Evolutionary conservation across 2,113 vertebrate species (phyloP).

Genomic region (Cnemophilus loriae): DNA sequence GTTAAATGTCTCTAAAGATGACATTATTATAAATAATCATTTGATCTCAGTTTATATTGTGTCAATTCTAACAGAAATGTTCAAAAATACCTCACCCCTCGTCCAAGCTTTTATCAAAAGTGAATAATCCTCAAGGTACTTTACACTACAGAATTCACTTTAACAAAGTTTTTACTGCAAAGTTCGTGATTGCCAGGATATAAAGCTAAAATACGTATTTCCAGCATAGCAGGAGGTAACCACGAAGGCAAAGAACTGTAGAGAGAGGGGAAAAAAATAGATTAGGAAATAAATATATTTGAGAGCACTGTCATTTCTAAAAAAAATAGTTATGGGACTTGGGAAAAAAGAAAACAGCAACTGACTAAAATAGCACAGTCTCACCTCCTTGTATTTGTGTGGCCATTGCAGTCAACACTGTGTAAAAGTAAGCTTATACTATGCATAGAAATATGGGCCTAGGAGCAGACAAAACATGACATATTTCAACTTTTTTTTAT

Average conservation of each 20-base stretch:
- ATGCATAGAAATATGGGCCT: background rate
- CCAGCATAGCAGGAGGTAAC: constrained; percentile 86
- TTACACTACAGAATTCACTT: constrained; percentile 32
- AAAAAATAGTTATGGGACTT: background rate
- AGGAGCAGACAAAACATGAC: background rate
- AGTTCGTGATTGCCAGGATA: constrained; percentile 79
- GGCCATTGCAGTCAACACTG: background rate
- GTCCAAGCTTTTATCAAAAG: constrained; percentile 7
- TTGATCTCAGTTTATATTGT: background rate
- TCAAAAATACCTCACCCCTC: background rate
- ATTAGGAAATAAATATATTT: background rate
- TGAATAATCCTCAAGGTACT: constrained; percentile 12
- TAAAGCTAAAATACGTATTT: constrained; percentile 84
- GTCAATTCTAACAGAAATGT: constrained; percentile 36
- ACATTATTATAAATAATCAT: constrained; percentile 25
- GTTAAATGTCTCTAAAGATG: background rate
- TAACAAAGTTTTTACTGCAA: constrained; percentile 61
- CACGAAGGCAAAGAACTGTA: constrained; percentile 88
- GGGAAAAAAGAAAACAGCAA: background rate
- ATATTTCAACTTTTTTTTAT: background rate
- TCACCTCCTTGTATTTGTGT: background rate
- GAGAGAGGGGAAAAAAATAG: background rate
- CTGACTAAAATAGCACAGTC: background rate
- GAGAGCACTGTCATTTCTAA: background rate
- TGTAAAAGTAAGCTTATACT: background rate